phyloP scores from a whole-genome alignment of 2,888 invertebrate species.

The Philereme vetulata region DNA sequence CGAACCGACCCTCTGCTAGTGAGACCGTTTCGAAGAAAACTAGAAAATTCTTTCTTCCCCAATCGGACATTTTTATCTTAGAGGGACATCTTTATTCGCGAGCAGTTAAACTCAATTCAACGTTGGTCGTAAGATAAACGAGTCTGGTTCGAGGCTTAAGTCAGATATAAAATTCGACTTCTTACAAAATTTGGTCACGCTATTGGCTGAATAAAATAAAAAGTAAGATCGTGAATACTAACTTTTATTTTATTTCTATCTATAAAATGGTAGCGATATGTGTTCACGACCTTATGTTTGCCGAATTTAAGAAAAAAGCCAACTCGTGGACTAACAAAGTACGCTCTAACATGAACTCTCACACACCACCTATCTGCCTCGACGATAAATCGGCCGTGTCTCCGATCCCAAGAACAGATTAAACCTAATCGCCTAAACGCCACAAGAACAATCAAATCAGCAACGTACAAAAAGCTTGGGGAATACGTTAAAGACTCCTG shows the following conservation, averaged over 20 bases:
- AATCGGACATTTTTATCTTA: constrained; percentile 71
- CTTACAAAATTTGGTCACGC: constrained; percentile 47
- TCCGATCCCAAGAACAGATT: constrained; percentile 7
- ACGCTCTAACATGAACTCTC: too few species aligned
- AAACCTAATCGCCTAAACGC: constrained; percentile 12
- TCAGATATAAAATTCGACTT: constrained; percentile 52
- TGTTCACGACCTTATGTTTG: constrained; percentile 1
- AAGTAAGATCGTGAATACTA: constrained; percentile 27
- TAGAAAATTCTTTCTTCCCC: constrained; percentile 69
- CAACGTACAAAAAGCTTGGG: constrained; percentile 35
- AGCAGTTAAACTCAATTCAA: constrained; percentile 78
- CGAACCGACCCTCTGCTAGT: constrained; percentile 65
- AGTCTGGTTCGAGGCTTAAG: constrained; percentile 50
- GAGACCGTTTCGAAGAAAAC: constrained; percentile 58
- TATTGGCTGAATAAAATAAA: constrained; percentile 35
- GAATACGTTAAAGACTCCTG: constrained; percentile 35
- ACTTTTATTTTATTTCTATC: constrained; percentile 32
- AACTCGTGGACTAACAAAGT: too few species aligned
- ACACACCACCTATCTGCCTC: too few species aligned
- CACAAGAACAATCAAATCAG: constrained; percentile 40
- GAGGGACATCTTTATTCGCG: constrained; percentile 76
- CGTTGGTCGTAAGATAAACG: constrained; percentile 65
- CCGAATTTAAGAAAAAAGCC: neutral
- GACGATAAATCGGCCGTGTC: neutral
- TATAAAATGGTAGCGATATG: constrained; percentile 14